Evolutionary conservation across 2,113 vertebrate genomes (phyloP).

Genomic region (Neodon shergylaensis): DNA sequence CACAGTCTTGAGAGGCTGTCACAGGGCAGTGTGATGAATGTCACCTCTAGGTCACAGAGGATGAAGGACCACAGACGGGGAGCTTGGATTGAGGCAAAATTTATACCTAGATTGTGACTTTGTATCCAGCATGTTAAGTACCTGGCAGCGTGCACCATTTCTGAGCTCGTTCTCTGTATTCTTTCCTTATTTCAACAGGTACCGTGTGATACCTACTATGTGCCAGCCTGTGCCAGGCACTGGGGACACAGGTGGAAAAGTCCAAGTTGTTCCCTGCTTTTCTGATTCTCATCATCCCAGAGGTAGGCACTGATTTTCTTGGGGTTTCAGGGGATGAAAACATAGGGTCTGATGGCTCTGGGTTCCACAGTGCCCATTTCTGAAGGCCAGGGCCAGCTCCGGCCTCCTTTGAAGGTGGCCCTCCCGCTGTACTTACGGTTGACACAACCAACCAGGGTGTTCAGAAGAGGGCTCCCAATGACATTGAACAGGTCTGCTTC

Average conservation of each 20-base stretch:
- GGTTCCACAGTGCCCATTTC: not conserved
- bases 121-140: not conserved
- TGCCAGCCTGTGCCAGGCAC: conserved; percentile 53
- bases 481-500: not conserved
- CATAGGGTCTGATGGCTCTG: not conserved
- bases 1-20: rapidly evolving
- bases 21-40: rapidly evolving
- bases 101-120: not conserved
- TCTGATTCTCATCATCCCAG: not conserved
- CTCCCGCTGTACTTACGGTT: not conserved
- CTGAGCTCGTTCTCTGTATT: not conserved
- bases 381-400: not conserved
- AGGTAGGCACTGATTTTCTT: not conserved
- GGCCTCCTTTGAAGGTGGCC: not conserved
- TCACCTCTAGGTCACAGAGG: too few relatives aligned
- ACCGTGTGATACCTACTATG: conserved; percentile 61
- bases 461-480: not conserved
- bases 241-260: conserved; percentile 53
- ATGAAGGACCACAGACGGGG: not conserved
- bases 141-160: not conserved
- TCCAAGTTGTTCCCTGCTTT: not conserved
- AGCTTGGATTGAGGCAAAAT: not conserved
- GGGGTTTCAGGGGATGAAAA: not conserved
- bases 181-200: conserved; percentile 47
- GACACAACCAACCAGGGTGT: not conserved